These are phyloP conservation scores for Ophonus ardosiacus DNA, from an alignment of 2,888 invertebrate genomes.

Conservation along the genomic window DNA sequence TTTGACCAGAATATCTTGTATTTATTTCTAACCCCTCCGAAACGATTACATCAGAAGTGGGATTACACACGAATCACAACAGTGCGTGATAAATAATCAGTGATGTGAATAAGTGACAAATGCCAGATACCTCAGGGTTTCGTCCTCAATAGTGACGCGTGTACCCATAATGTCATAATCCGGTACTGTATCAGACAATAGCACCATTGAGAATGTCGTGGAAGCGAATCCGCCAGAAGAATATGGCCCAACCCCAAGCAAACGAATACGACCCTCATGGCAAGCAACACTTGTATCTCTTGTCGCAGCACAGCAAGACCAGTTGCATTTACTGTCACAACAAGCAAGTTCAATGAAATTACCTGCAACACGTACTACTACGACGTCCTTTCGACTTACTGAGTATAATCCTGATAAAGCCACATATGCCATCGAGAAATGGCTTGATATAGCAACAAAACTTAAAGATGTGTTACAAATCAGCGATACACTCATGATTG, in stretches of 20 bases:
- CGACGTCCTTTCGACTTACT: neutral
- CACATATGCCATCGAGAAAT: neutral
- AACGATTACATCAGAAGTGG: neutral
- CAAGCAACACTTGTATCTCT: neutral
- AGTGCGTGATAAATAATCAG: neutral
- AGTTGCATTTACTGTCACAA: neutral
- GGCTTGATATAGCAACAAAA: neutral
- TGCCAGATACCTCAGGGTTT: neutral
- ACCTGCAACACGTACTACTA: neutral
- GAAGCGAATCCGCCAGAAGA: neutral
- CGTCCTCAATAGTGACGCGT: neutral
- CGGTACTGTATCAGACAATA: neutral
- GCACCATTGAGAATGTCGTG: neutral
- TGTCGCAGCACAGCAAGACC: neutral
- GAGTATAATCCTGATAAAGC: neutral
- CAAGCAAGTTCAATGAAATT: neutral
- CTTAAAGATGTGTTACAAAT: neutral
- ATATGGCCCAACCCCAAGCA: neutral
- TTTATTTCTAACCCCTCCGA: no score
- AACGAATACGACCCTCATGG: neutral
- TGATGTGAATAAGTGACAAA: neutral
- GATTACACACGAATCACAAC: neutral
- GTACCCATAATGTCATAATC: neutral
- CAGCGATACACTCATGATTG: neutral
- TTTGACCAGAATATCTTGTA: no score